Base-by-base conservation (phyloP, 2,888 invertebrate species). In the Orthosia cruda region DNA sequence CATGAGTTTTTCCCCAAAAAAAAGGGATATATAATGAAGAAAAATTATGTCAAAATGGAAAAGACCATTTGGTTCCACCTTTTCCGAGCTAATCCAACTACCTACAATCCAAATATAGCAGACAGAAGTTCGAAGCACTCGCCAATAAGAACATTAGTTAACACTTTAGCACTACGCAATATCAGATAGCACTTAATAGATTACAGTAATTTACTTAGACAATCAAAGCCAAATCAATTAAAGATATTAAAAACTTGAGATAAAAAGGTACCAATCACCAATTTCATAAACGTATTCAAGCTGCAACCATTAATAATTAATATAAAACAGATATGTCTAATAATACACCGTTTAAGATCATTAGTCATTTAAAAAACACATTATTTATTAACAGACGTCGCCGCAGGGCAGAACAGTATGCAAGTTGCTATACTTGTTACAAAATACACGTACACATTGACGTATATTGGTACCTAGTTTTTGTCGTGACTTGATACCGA, bases 401-500 rank as follows among this genome's bases (percentile, higher is more conserved):
- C 87, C 77, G 64, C 72, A 52, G 64, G 87, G 70, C 71, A 63
- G 18, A 16, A 62, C 26, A 58, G 58, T 78, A 55, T 65, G 59
- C 23, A 57, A n/a, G 58, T 71, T 59, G 26, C 58, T 58, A 73
- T 62, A 67, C 52, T 49, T 75, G 67, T 83, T 83, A 73, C 85
- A 73, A 81, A 83, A 85, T 75, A 73, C 58, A 65, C 71, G 74
- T 64, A 65, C 65, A 57, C 50, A 57, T 61, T 59, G 49, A 61
- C 64, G 45, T 71, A 57, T 47, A 58, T n/a, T 49, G 15, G 32
- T 59, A 66, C 58, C 50, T 65, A 71, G 73, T 74, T 81, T 83
- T 76, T 84, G 85, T 85, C 88, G 88, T 88, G 88, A 87, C 87
- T 62, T 54, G 83, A 57, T 77, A 74, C 61, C 66, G 47, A 77